Evolutionary conservation across 2,888 invertebrate genomes (phyloP), one percentile per base, ranked within the genome.

Genomic region (Drosophila flavopinicola): DNA sequence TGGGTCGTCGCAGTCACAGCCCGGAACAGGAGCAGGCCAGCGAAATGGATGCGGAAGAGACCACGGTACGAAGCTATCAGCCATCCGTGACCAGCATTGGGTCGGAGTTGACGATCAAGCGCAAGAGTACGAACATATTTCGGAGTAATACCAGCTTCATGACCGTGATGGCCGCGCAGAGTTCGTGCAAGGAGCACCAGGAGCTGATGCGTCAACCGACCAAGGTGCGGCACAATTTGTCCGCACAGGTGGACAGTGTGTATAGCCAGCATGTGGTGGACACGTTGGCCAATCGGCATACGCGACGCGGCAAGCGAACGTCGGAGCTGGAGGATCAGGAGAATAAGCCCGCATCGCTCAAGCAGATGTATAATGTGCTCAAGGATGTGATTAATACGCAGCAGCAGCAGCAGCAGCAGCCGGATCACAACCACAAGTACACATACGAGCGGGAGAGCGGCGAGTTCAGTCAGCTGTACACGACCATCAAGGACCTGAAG

Each of bases 401-500:
- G 10, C 61, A 72, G 3, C 70, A 75, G 10, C 61, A 72, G 3
- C 70, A 75, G 10, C 61, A 72, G 3, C 70, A 75, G 10, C 61
- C 71, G 27, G 76, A 78, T 4, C 52, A 71, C 7, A 73, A 73
- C 29, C 61, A 58, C 3, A 76, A 64, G 6, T 38, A 66, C 0
- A 2, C 6, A 1, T 66, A 44, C 10, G 66, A 70, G 0, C 49
- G 35, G 0, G 54, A 57, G 0, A n/a, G 10, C 1, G 70, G 58
- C 0, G 77, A 85, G 0, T 39, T 85, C 5, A 68, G 47, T 20
- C 69, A 82, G 3, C 74, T 89, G 0, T 82, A 82, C n/a, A 57
- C 65, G 4, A 85, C 88, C 1, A 88, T 89, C 3, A 60, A 66
- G 42, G 80, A 68, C 13, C 61, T 90, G 3, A 87, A 88, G 58